Base-by-base conservation (phyloP, 2,888 invertebrate species). In the Aproaerema taeniolella region DNA sequence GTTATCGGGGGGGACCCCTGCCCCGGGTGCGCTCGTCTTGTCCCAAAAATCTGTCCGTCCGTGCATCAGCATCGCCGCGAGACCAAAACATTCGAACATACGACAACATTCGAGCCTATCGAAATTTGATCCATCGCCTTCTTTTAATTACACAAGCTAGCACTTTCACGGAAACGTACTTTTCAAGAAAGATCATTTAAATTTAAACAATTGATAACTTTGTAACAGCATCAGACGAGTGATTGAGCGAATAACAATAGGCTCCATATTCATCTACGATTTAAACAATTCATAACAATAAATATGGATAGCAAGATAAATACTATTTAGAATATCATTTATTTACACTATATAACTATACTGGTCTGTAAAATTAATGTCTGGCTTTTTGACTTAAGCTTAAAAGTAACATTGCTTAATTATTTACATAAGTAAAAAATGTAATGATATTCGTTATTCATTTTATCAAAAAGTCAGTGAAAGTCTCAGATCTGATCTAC, bases 31-130 rank as follows among this genome's bases (percentile, higher is more conserved):
- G 20, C 20, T 20, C 5, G 20, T 4, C 20, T 4, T 20, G 20
- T 4, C 20, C 5, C 30, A 17, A 50, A 20, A 47, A 66, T 63
- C 67, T 73, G 77, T 69, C 61, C 75, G 67, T 75, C 79, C 79
- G 69, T 74, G 70, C 69, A 70, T 68, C 52, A 58, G 11, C 37
- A 30, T 37, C 37, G 36, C 36, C 16, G 20, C 30, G 12, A 12
- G 30, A 30, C 20, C 30, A 20, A 30, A n/a, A 13, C 37, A 6
- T 16, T 11, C 36, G 28, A 16, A 28, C 28, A 36, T 16, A 36
- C 36, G 29, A n/a, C n/a, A 3, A 14, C 14, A 11, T 10, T 2
- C 11, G 36, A 36, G 36, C 36, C 36, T 7, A 12, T 20, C 11
- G 1, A 7, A 1, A 11, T 4, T 14, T 6, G 1, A 9, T 10